phyloP scores from a whole-genome alignment of 1,140 invertebrate genomes.

The Metopolophium dirhodum region DNA sequence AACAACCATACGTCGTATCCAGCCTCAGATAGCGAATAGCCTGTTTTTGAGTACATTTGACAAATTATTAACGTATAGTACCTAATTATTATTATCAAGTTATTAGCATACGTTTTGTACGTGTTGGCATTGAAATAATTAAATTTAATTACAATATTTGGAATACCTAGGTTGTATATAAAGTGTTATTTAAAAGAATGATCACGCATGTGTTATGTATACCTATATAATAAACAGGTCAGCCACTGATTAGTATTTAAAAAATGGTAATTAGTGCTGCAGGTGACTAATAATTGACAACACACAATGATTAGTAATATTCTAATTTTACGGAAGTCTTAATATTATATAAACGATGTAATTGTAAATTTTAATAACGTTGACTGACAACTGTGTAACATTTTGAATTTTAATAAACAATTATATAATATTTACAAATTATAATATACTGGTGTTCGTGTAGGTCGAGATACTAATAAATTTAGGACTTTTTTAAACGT shows the following conservation, averaged over 20 bases:
- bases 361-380: not conserved
- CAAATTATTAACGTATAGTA: not conserved
- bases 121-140: too few relatives aligned
- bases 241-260: not conserved
- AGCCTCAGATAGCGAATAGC: constrained; percentile 61
- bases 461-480: too few relatives aligned
- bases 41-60: not conserved
- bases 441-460: too few relatives aligned
- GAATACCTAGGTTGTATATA: too few relatives aligned
- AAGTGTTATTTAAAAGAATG: not conserved
- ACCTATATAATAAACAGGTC: not conserved
- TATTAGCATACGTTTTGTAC: too few relatives aligned
- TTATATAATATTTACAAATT: too few relatives aligned
- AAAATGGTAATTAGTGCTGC: not conserved
- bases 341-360: not conserved
- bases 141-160: too few relatives aligned
- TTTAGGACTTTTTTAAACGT: too few relatives aligned
- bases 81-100: too few relatives aligned
- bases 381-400: not conserved
- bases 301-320: not conserved
- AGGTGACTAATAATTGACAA: not conserved
- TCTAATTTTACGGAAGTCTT: not conserved
- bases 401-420: not conserved
- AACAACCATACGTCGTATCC: constrained; percentile 67
- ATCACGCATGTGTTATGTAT: not conserved